Conservation (phyloP, 2,113 vertebrate genomes). For the Charadrius vociferus region DNA sequence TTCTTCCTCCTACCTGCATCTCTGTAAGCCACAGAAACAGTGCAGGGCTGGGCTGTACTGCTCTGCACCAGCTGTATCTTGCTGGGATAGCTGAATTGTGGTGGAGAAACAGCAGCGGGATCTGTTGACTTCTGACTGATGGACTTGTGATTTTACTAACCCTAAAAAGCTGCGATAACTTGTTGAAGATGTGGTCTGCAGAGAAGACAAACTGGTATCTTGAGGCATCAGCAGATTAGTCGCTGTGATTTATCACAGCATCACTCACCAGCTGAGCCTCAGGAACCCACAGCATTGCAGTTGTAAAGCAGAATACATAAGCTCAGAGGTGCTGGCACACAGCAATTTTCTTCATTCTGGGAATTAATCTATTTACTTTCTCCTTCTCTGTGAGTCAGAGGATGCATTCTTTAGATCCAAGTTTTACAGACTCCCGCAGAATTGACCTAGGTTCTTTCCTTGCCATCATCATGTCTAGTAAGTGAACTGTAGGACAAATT, state of each 20-base stretch:
- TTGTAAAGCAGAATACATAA: neutral
- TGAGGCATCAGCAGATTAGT: neutral
- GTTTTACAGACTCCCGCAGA: neutral
- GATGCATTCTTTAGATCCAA: neutral
- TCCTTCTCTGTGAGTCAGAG: neutral
- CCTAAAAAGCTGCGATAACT: neutral
- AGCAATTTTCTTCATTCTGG: neutral
- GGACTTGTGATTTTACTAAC: neutral
- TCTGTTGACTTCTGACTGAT: neutral
- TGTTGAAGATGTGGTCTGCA: neutral
- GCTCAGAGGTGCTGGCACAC: neutral
- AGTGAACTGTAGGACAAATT: neutral
- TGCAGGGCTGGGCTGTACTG: neutral
- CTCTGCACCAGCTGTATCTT: neutral
- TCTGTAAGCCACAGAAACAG: neutral
- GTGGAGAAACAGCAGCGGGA: neutral
- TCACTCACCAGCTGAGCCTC: neutral
- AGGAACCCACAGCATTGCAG: neutral
- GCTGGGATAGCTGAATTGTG: neutral
- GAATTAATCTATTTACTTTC: neutral
- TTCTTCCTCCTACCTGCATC: neutral
- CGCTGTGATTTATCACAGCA: neutral
- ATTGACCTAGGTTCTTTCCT: neutral
- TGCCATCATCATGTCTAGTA: neutral
- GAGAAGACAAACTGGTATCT: neutral